Conservation (phyloP, 1,140 invertebrate species). For the Brachionus plicatilis region DNA sequence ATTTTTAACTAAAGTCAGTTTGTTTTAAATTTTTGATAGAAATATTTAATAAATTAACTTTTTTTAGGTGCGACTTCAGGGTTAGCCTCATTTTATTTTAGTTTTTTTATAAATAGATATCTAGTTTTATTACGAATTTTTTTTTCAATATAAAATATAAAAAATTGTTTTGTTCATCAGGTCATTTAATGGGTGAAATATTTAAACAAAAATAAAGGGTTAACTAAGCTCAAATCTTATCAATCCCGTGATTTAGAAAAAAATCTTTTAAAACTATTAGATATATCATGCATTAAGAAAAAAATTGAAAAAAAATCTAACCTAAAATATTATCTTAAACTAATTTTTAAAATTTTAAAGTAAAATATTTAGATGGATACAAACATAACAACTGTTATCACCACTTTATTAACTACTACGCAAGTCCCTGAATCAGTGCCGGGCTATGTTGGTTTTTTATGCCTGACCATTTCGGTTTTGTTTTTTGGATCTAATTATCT, state of each 20-base stretch:
- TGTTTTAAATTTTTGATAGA: not conserved
- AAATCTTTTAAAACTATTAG: not conserved
- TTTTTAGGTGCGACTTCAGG: not conserved
- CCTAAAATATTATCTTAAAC: not conserved
- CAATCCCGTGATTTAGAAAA: not conserved
- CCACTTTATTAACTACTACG: not conserved
- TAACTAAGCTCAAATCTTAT: not conserved
- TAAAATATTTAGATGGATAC: conserved; percentile 6
- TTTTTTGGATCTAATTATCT: conserved; percentile 56
- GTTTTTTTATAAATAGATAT: not conserved
- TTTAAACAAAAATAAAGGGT: not conserved
- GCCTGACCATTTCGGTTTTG: conserved; percentile 47
- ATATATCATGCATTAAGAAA: not conserved
- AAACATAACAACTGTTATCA: conserved; percentile 15
- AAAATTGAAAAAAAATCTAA: not conserved
- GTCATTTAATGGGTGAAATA: not conserved
- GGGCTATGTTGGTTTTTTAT: conserved; percentile 48
- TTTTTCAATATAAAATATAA: not conserved
- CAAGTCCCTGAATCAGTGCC: not conserved
- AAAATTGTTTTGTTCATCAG: not conserved
- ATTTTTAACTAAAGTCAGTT: not conserved
- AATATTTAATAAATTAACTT: not conserved
- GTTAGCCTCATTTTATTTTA: not conserved
- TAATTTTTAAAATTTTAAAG: not conserved
- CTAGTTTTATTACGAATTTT: not conserved